phyloP scores from a whole-genome alignment of 2,797 vertebrate species.

The Micropoecilia bifurca region DNA sequence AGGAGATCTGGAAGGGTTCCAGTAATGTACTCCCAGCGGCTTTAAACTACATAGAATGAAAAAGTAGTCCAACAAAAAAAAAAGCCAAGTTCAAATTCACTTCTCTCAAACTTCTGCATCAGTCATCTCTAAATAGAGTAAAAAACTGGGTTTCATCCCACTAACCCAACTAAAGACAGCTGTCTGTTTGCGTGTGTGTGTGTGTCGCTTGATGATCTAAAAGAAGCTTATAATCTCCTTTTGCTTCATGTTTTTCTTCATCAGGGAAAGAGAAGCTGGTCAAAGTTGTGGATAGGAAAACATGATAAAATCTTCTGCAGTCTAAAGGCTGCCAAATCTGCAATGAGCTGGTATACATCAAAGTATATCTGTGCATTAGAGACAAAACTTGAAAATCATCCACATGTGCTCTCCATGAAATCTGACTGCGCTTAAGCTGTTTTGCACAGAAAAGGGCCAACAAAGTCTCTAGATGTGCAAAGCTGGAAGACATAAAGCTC shows the following conservation, averaged over 20 bases:
- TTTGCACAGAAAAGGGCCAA: not conserved
- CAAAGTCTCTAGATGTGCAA: not conserved
- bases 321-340: not conserved
- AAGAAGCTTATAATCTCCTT: slow-evolving; percentile 5
- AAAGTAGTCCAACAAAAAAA: slow-evolving; percentile 10
- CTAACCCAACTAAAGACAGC: slow-evolving; percentile 27
- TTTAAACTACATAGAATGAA: slow-evolving; percentile 17
- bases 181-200: slow-evolving; percentile 3
- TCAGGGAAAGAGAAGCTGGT: not conserved
- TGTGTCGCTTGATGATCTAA: slow-evolving; percentile 24
- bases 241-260: not conserved
- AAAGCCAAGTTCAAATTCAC: slow-evolving; percentile 27
- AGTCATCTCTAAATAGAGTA: slow-evolving; percentile 14
- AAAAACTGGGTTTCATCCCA: slow-evolving; percentile 23
- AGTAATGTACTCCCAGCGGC: slow-evolving; percentile 32
- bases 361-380: not conserved
- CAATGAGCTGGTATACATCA: not conserved
- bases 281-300: not conserved
- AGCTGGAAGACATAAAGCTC: not conserved
- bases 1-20: slow-evolving; percentile 48
- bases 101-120: slow-evolving; percentile 17
- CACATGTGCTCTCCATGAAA: not conserved
- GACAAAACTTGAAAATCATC: not conserved
- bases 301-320: not conserved
- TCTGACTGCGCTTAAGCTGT: not conserved